Conservation (phyloP, 1,140 invertebrate species). For the Drosophila sechellia region DNA sequence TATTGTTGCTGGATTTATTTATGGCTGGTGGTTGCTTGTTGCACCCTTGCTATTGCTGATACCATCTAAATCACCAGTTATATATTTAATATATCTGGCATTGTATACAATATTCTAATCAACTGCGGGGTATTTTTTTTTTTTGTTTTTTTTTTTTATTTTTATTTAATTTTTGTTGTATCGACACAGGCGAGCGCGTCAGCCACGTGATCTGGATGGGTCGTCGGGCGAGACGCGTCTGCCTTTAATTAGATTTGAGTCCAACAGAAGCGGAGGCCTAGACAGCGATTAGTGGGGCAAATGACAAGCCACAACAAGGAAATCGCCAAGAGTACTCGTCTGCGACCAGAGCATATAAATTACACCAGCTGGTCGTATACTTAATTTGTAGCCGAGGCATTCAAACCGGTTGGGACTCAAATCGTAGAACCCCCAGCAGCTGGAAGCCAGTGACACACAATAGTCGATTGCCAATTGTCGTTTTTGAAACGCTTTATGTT, state of each 20-base stretch:
- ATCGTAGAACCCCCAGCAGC: conserved; percentile 24
- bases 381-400: conserved; percentile 45
- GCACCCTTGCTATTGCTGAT: conserved; percentile 25
- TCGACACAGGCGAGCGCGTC: conserved; percentile 6
- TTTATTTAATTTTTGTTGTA: conserved; percentile 7
- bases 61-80: conserved; percentile 41
- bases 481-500: conserved; percentile 69
- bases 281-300: conserved; percentile 32
- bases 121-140: not conserved
- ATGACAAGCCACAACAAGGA: conserved; percentile 16
- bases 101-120: conserved; percentile 41
- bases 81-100: conserved; percentile 55
- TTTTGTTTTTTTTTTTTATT: not conserved
- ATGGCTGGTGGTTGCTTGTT: conserved; percentile 15
- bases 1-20: conserved; percentile 45
- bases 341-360: conserved; percentile 31
- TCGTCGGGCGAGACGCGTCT: conserved; percentile 31
- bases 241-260: conserved; percentile 58
- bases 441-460: conserved; percentile 30
- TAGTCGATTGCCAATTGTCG: conserved; percentile 26
- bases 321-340: conserved; percentile 14
- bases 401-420: conserved; percentile 56
- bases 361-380: conserved; percentile 58
- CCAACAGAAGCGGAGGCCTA: conserved; percentile 11
- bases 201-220: conserved; percentile 61